A percentile compares a stretch with the other conserved stretches of the same genome.
Evolutionary conservation across 2,113 vertebrate genomes (phyloP).

Genomic region (Lanius collurio): DNA sequence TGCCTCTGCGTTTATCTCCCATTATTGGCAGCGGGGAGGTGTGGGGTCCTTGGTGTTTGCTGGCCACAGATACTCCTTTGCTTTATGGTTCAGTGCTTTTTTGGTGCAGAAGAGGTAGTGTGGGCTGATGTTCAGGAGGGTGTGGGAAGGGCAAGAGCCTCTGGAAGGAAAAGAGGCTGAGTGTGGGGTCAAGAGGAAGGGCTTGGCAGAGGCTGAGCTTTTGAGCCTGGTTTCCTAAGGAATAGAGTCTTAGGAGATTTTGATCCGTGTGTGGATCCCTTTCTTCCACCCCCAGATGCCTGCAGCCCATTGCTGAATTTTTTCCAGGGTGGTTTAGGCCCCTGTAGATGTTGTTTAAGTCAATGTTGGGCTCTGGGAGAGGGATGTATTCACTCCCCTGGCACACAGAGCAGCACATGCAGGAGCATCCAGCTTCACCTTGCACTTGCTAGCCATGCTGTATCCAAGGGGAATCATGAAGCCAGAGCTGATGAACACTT

Average conservation of each 20-base stretch:
- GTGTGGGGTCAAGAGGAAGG: neutral
- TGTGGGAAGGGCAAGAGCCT: neutral
- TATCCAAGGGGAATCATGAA: neutral
- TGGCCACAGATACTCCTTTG: rapidly evolving
- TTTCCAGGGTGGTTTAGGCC: neutral
- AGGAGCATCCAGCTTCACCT: rapidly evolving
- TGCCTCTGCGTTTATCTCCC: neutral
- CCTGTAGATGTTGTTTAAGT: neutral
- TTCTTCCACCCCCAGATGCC: neutral
- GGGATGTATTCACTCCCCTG: rapidly evolving
- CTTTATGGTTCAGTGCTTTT: rapidly evolving
- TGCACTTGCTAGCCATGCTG: rapidly evolving
- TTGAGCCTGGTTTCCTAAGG: neutral
- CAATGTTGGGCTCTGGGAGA: neutral
- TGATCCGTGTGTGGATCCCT: neutral
- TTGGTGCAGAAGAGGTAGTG: neutral
- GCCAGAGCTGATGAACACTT: rapidly evolving
- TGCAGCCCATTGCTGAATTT: rapidly evolving
- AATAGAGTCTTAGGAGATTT: neutral
- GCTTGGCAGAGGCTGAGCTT: neutral
- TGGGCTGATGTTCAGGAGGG: neutral
- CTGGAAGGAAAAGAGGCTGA: neutral
- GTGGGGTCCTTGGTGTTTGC: neutral
- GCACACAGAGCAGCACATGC: rapidly evolving
- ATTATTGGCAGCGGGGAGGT: neutral